Conservation (phyloP, 1,140 invertebrate genomes). For the Marisa cornuarietis region DNA sequence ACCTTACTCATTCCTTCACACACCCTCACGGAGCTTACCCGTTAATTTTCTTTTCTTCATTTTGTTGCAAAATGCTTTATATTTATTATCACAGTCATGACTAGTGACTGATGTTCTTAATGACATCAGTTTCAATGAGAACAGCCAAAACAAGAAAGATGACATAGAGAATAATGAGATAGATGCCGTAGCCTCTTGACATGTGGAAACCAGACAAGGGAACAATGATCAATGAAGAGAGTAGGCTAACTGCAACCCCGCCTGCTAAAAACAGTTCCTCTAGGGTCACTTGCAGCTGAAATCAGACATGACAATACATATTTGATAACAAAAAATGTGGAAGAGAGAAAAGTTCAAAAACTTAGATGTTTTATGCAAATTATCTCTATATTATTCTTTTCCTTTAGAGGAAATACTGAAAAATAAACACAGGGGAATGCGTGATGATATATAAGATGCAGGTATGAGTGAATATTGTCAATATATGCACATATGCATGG, state of each 20-base stretch:
- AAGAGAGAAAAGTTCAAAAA: too few species aligned
- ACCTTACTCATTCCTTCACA: too few species aligned
- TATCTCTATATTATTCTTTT: not conserved
- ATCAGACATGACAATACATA: constrained; percentile 18
- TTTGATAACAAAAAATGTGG: too few species aligned
- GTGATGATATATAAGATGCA: too few species aligned
- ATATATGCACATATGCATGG: not conserved
- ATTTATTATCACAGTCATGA: too few species aligned
- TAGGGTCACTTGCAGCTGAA: constrained; percentile 63
- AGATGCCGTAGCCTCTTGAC: constrained; percentile 63
- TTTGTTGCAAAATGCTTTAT: too few species aligned
- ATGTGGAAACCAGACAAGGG: constrained; percentile 63
- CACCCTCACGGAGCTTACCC: too few species aligned
- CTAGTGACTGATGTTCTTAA: constrained; percentile 30
- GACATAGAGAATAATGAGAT: constrained; percentile 64
- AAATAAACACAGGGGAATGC: not conserved
- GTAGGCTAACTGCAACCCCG: constrained; percentile 64
- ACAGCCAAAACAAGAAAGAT: constrained; percentile 66
- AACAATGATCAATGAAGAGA: constrained; percentile 58
- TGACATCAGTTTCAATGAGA: constrained; percentile 61
- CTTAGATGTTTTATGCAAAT: too few species aligned
- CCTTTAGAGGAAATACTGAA: not conserved
- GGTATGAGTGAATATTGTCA: too few species aligned
- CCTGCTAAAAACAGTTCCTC: constrained; percentile 64
- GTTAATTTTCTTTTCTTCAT: too few species aligned